Evolutionary conservation across 2,113 vertebrate species (phyloP).

Genomic region (Pantherophis guttatus): DNA sequence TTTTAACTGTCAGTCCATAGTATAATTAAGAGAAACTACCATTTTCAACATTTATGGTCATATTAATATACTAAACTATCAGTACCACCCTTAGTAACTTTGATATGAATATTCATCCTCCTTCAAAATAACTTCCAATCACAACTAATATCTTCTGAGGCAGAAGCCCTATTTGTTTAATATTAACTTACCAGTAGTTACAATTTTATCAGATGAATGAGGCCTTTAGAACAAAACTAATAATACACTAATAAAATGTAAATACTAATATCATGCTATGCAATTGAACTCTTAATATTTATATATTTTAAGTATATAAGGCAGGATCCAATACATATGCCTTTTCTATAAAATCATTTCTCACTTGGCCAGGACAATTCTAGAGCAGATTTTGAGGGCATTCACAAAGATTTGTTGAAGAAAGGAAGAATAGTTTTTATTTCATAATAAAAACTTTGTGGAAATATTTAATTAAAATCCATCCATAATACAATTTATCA

Average conservation of each 20-base stretch:
- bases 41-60: not conserved
- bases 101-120: not conserved
- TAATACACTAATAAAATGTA: not conserved
- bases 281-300: not conserved
- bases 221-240: not conserved
- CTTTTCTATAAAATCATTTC: not conserved
- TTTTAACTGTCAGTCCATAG: not conserved
- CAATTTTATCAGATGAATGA: not conserved
- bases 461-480: not conserved
- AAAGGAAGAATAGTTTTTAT: not conserved
- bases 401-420: not conserved
- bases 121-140: not conserved
- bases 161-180: not conserved
- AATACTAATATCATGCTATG: not conserved
- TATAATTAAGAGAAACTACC: not conserved
- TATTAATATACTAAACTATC: not conserved
- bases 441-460: not conserved
- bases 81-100: not conserved
- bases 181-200: no score
- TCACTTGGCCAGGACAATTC: not conserved
- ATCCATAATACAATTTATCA: not conserved
- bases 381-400: not conserved
- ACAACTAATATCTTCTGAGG: not conserved
- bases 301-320: not conserved
- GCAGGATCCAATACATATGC: not conserved